phyloP scores from a whole-genome alignment of 1,140 invertebrate species.

The Habropoda laboriosa region DNA sequence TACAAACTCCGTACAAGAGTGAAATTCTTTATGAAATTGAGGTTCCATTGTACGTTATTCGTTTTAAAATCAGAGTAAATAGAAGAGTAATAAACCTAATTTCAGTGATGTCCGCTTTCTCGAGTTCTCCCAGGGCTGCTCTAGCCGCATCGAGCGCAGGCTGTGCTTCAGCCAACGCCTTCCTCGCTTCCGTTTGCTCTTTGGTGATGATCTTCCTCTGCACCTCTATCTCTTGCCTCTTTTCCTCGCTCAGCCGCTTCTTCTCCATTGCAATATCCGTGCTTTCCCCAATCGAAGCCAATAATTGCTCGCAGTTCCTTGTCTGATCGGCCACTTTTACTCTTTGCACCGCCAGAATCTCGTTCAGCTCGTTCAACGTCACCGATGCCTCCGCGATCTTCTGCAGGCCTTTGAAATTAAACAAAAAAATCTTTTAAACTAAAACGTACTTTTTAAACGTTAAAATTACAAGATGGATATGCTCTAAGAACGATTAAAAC shows the following conservation, averaged over 20 bases:
- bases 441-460: too few species aligned
- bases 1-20: too few species aligned
- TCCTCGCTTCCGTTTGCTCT: slow-evolving; percentile 92
- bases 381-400: slow-evolving; percentile 91
- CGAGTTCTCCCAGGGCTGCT: slow-evolving; percentile 89
- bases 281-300: slow-evolving; percentile 85
- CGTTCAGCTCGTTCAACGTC: slow-evolving; percentile 88
- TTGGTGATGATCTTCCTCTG: slow-evolving; percentile 88
- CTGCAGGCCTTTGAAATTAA: slow-evolving; percentile 82
- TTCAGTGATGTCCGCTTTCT: slow-evolving; percentile 95
- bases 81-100: slow-evolving; percentile 83
- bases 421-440: too few species aligned
- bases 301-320: slow-evolving; percentile 87
- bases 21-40: too few species aligned
- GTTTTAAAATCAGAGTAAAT: neutral
- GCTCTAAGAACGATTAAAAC: too few species aligned
- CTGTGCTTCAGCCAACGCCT: slow-evolving; percentile 88
- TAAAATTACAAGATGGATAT: too few species aligned
- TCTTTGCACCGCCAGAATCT: slow-evolving; percentile 88
- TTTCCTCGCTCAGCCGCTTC: slow-evolving; percentile 88
- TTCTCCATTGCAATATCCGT: slow-evolving; percentile 88
- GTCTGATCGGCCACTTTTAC: slow-evolving; percentile 89
- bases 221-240: slow-evolving; percentile 90
- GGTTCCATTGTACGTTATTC: neutral
- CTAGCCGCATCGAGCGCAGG: slow-evolving; percentile 91